Evolutionary conservation across 2,888 invertebrate species (phyloP).

Genomic region (Dicycla oo): DNA sequence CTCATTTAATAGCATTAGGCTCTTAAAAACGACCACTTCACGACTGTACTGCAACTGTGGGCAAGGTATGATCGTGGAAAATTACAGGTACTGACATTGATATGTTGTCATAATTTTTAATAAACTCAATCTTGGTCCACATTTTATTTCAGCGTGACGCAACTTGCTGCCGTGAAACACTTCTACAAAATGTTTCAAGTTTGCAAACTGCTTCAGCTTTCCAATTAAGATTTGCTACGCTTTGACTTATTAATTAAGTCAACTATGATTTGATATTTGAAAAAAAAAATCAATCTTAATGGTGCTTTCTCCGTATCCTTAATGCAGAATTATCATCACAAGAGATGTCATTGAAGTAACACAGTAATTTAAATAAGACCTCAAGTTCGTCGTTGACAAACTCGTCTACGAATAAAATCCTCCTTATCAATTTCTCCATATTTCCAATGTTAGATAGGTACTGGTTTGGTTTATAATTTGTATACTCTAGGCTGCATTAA

Average conservation of each 20-base stretch:
- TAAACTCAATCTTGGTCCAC: background rate
- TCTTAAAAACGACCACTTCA: no score
- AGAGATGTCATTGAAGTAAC: background rate
- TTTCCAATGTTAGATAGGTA: no score
- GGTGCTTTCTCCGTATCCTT: background rate
- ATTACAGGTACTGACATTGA: background rate
- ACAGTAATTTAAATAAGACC: no score
- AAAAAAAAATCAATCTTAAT: background rate
- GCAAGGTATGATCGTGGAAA: no score
- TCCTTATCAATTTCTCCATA: no score
- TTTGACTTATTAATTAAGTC: constrained; percentile 14
- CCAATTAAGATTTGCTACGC: constrained; percentile 26
- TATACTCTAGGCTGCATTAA: no score
- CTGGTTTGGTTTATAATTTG: no score
- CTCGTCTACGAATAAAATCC: no score
- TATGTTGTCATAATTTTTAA: constrained; percentile 1
- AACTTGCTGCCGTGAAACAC: no score
- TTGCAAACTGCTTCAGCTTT: constrained; percentile 3
- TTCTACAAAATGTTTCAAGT: constrained; percentile 9
- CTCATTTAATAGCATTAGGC: no score
- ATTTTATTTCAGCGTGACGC: background rate
- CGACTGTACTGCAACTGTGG: no score
- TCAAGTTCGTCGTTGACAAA: no score
- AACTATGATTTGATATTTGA: background rate
- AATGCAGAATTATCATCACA: background rate